Base-by-base conservation (phyloP, 92 coral and sea anemone genomes). In the Scolanthus callimorphus region DNA sequence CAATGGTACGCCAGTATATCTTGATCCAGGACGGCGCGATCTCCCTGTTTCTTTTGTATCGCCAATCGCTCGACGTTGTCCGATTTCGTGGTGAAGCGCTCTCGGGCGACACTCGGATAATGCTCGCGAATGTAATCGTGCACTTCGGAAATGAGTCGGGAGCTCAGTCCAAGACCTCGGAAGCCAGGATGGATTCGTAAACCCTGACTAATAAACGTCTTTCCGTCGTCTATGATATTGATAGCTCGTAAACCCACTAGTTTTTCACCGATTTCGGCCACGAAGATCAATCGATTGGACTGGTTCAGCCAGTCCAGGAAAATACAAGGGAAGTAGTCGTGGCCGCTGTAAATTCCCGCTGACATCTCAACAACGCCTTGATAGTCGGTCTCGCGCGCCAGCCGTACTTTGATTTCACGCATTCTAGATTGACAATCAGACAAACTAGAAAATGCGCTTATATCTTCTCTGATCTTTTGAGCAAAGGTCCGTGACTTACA, bases 51-150 rank as follows among this genome's bases (percentile, higher is more conserved):
- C 60, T 89, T 88, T 73, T 88, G 96, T 24, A 91, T 83, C 30
- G 97, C 91, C 27, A 91, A 76, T 28, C 97, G 90, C 39, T 88
- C 80, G 48, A 91, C 77, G 71, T 91, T 91, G 55, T 89, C 90
- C 0, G 97, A 91, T 70, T 88, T 91, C 12, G 97, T 91, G 1
- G 97, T 88, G 65, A 88, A 91, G 51, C 97, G 91, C 72, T 91
- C 97, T 50, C 91, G 81, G 55, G 19, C 49, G 20, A 91, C 85
- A 29, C 54, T 64, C 29, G 96, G 91, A 53, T 79, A 76, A 26
- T 88, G 69, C 11, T 57, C 31, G 49, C 82, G 83, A 20, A 88
- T 75, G 59, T 79, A 70, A 26, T 74, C 84, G 47, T 88, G 96
- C 15, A 79, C 90, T 15, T 90, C 82, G 21, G 65, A 64, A 22